Percentiles rank a stretch among this genome's conserved stretches.
Evolutionary conservation across 2,113 vertebrate genomes (phyloP).

Genomic region (Nothobranchius kuhntae): DNA sequence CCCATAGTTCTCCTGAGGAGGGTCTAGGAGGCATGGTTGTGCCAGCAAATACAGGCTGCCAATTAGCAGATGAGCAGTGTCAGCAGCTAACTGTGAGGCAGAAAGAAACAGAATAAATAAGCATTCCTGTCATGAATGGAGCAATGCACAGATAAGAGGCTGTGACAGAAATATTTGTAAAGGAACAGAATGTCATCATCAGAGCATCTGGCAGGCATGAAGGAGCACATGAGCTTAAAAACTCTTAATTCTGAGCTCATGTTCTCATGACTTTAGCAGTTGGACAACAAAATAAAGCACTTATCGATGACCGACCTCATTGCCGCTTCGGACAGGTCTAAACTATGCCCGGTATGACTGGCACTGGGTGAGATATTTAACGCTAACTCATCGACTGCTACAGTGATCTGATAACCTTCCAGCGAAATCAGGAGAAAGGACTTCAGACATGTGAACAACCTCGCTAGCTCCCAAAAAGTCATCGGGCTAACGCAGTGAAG

Average conservation of each 20-base stretch:
- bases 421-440: conserved; percentile 1
- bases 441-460: conserved; percentile 56
- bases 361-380: background rate
- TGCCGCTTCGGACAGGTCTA: background rate
- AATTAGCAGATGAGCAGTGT: conserved; percentile 56
- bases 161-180: background rate
- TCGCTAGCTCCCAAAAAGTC: conserved; percentile 6
- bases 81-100: conserved; percentile 56
- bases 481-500: background rate
- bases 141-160: background rate
- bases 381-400: background rate
- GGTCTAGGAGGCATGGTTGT: conserved; percentile 93
- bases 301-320: background rate
- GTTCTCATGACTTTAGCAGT: no score
- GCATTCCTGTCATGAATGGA: conserved; percentile 24
- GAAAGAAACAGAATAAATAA: conserved; percentile 38
- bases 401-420: background rate
- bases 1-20: conserved; percentile 97
- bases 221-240: no score
- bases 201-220: background rate
- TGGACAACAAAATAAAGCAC: no score
- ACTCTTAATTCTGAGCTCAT: no score
- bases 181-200: background rate
- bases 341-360: background rate
- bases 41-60: conserved; percentile 46